A percentile compares a stretch with the other conserved stretches of the same genome.
These are phyloP conservation scores for Pangasius larnaudii DNA, from an alignment of 2,797 vertebrate species.

Conservation along the genomic window DNA sequence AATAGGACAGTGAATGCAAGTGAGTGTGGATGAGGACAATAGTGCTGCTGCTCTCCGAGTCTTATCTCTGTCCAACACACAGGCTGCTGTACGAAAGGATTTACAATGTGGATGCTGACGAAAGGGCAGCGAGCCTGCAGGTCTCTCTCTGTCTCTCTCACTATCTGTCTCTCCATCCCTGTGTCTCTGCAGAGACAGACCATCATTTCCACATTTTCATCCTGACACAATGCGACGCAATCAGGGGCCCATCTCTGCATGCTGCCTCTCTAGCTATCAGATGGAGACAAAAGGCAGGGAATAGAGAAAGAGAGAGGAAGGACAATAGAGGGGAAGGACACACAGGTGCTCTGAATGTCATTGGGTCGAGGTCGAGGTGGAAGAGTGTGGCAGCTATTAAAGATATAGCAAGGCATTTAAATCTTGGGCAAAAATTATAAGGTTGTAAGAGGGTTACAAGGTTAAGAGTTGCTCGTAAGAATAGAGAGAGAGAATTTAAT, in stretches of 20 bases:
- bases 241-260: conserved; percentile 60
- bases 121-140: conserved; percentile 66
- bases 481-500: neutral
- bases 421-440: neutral
- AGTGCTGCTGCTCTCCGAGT: conserved; percentile 70
- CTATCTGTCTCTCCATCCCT: conserved; percentile 40
- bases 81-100: conserved; percentile 76
- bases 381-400: conserved; percentile 32
- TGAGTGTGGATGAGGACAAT: conserved; percentile 70
- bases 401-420: conserved; percentile 52
- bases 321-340: conserved; percentile 34
- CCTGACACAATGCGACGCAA: conserved; percentile 64
- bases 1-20: conserved; percentile 64
- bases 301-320: conserved; percentile 32
- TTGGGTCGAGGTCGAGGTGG: conserved; percentile 51
- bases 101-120: conserved; percentile 73
- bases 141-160: conserved; percentile 63
- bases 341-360: conserved; percentile 45
- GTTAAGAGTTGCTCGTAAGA: conserved; percentile 4
- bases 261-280: conserved; percentile 64
- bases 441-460: conserved; percentile 18
- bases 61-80: conserved; percentile 82
- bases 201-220: conserved; percentile 60
- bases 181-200: conserved; percentile 31
- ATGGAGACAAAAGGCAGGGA: conserved; percentile 62